Evolutionary conservation across 2,113 vertebrate species (phyloP), one percentile per base, ranked within the genome.

Genomic region (Etia nguti): DNA sequence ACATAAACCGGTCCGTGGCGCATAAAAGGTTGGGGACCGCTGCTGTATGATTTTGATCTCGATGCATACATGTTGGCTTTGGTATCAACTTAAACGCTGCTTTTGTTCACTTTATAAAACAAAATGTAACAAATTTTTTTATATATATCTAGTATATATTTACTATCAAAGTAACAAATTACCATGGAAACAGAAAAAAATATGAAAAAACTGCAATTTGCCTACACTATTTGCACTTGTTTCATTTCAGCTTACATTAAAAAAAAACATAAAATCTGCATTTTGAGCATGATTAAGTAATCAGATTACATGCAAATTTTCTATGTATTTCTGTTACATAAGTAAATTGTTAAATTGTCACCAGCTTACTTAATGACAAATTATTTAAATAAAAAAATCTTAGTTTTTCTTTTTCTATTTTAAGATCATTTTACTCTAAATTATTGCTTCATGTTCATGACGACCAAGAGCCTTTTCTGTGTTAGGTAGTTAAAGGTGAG

Each of bases 401-500:
- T 22, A 22, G 34, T 22, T 68, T 68, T 68, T 65, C 10, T 65
- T 65, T 65, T 65, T 3, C 2, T 38, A 68, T 0, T 41, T 68
- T 20, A 68, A 22, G 62, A 22, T 13, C 0, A 41, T 15, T 68
- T 68, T 41, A 5, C 36, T 68, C 4, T 22, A 68, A 68, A 65
- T 65, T 65, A 65, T 68, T 68, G 36, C 34, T 68, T 41, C 31
- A 38, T 38, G 62, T 22, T 38, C 22, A 8, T 65, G 60, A 65
- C 18, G n/a, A 6, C 34, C 34, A 38, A 43, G 24, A 75, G 43
- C 24, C 15, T 75, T 75, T 48, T 18, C 70, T 75, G 43, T 26
- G 12, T 75, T 73, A 48, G 46, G 13, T 0, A 0, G 0, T 1
- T 26, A 26, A 46, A 24, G 15, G 8, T 11, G 43, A 26, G 70